Base-by-base conservation (phyloP, 2,797 vertebrate species). In the Catharus ustulatus region DNA sequence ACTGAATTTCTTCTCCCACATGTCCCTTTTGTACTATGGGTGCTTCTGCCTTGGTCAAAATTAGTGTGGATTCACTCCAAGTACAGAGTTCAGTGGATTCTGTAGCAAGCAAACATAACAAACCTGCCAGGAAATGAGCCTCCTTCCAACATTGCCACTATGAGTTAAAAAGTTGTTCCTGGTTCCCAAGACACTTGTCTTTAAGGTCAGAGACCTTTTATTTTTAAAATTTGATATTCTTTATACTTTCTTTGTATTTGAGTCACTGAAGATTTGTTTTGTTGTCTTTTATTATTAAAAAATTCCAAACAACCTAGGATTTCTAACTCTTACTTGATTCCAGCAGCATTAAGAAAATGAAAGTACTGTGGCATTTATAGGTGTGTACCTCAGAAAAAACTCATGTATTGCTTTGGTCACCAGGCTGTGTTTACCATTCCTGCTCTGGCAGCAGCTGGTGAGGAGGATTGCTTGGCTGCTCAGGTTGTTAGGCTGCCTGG, bases 351-450 rank as follows among this genome's bases (percentile, higher is more conserved):
- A 68, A 40, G 54, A 72, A 85, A 74, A 51, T 57, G 46, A 52
- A 32, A 21, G 14, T 49, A 5, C 30, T 78, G 59, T 84, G 80
- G 30, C 10, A 36, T 45, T 87, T 81, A 45, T 46, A 20, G 12
- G 32, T 82, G 48, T 26, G 52, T 48, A 32, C 7, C 4, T 84
- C 48, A 74, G 45, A 29, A 43, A 54, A 84, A 85, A 10, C 34
- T 90, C 0, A 0, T 1, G 0, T 84, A 3, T 42, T 1, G 3
- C 46, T 83, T 46, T 8, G 3, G 69, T 84, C 57, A 55, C 67
- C 43, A 42, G 71, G 20, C 15, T 45, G n/a, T 54, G 6, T 74
- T 83, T 87, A 72, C 43, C 30, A 43, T 22, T 62, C 10, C 17
- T 89, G 49, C 52, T 46, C 68, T 69, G 36, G 58, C 72, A 94